Conservation (phyloP, 2,113 vertebrate genomes). For the Sander lucioperca region DNA sequence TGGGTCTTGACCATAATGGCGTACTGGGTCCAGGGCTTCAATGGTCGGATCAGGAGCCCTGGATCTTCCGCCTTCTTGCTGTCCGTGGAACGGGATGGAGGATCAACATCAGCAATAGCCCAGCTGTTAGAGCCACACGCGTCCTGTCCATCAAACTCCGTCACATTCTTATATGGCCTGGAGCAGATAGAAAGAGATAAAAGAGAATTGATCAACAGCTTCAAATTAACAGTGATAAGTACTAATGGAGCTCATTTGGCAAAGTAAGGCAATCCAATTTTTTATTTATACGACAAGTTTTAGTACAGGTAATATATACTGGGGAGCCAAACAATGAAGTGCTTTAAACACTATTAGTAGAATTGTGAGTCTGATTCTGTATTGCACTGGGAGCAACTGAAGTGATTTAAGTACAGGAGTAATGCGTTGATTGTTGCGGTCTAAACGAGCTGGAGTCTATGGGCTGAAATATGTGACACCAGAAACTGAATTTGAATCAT, state of each 20-base stretch:
- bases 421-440: neutral
- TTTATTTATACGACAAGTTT: neutral
- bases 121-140: slow-evolving; percentile 98
- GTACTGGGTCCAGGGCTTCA: slow-evolving; percentile 98
- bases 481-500: no score
- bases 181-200: neutral
- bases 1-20: slow-evolving; percentile 97
- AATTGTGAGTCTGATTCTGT: neutral
- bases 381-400: neutral
- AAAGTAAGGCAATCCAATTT: neutral
- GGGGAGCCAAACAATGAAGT: neutral
- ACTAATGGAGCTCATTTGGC: neutral
- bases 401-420: neutral
- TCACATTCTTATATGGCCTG: slow-evolving; percentile 95
- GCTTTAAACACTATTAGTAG: neutral
- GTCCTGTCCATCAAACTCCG: slow-evolving; percentile 96
- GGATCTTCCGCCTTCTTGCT: slow-evolving; percentile 85
- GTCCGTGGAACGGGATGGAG: slow-evolving; percentile 85
- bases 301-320: neutral
- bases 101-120: slow-evolving; percentile 95
- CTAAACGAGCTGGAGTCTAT: neutral
- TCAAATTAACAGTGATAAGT: neutral
- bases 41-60: slow-evolving; percentile 86
- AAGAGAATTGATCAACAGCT: neutral
- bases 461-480: no score